phyloP scores from a whole-genome alignment of 2,888 invertebrate genomes.

The Slavum lentiscoides region DNA sequence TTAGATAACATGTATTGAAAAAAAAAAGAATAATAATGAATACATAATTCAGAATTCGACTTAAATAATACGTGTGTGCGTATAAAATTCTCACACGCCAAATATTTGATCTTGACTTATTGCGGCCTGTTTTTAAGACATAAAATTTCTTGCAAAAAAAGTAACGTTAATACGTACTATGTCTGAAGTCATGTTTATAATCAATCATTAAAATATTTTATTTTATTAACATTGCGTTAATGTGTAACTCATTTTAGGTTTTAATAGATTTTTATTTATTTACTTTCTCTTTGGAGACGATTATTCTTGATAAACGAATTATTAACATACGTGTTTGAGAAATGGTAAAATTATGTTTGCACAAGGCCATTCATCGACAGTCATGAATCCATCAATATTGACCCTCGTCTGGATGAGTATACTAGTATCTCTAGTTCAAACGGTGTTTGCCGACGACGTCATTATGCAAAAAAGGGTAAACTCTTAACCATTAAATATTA shows the following conservation, averaged over 20 bases:
- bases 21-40: no score
- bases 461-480: conserved; percentile 58
- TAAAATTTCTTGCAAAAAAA: no score
- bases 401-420: conserved; percentile 47
- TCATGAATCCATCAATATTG: conserved; percentile 39
- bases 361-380: conserved; percentile 42
- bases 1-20: no score
- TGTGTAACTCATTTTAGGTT: background rate
- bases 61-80: no score
- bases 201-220: no score
- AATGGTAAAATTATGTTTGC: conserved; percentile 37
- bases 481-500: conserved; percentile 6
- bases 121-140: no score
- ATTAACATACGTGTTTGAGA: conserved; percentile 22
- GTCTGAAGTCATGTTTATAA: no score
- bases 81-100: no score
- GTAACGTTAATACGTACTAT: no score
- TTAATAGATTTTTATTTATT: background rate
- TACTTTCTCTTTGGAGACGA: background rate
- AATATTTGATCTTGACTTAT: no score
- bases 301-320: conserved; percentile 19
- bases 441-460: conserved; percentile 57
- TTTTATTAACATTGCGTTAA: background rate
- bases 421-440: conserved; percentile 44
- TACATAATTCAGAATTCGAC: no score